Evolutionary conservation across 2,113 vertebrate genomes (phyloP).

Genomic region (Catharus minimus): DNA sequence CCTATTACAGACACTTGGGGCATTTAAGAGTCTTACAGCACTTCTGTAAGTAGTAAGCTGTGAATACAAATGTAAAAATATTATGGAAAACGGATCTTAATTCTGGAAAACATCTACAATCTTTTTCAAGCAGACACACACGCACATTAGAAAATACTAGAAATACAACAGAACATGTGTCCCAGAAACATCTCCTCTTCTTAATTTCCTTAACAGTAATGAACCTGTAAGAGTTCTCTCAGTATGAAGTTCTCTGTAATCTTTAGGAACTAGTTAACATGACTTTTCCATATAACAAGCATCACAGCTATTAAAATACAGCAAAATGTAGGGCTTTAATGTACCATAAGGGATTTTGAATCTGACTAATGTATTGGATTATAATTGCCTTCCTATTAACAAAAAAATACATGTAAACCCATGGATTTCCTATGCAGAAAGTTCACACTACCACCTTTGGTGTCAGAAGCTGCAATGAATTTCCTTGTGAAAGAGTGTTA

Average conservation of each 20-base stretch:
- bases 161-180: neutral
- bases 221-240: neutral
- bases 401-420: neutral
- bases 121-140: neutral
- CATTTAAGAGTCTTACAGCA: neutral
- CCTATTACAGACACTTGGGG: neutral
- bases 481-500: neutral
- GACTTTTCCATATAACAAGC: neutral
- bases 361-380: neutral
- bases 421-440: neutral
- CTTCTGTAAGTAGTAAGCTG: neutral
- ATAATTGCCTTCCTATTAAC: neutral
- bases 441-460: neutral
- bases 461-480: neutral
- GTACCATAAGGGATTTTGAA: neutral
- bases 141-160: neutral
- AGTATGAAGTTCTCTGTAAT: neutral
- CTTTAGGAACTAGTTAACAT: neutral
- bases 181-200: neutral
- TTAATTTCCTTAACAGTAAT: neutral
- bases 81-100: neutral
- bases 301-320: neutral
- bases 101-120: neutral
- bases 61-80: neutral
- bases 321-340: neutral